Evolutionary conservation across 2,888 invertebrate genomes (phyloP).

Genomic region (Brassicogethes aeneus): DNA sequence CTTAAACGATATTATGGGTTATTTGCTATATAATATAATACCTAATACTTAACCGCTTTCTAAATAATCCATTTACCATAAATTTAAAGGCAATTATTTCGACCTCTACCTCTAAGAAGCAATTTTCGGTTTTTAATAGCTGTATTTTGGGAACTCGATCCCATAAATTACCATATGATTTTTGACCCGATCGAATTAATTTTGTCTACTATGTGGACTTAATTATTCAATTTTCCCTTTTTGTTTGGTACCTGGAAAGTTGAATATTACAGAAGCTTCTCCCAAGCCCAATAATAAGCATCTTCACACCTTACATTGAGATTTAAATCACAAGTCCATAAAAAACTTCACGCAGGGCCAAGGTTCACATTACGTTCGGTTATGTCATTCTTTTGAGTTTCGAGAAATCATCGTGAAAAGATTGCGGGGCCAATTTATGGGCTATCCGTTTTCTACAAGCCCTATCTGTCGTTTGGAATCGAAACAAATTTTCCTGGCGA

Average conservation of each 20-base stretch:
- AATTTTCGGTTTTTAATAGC: conserved; percentile 22
- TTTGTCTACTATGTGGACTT: not conserved
- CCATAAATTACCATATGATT: conserved; percentile 15
- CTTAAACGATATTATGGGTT: conserved; percentile 14
- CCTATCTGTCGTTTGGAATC: conserved; percentile 17
- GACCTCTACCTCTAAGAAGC: conserved; percentile 19
- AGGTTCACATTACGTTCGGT: not conserved
- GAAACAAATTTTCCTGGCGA: conserved; percentile 20
- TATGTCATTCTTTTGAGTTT: conserved; percentile 4
- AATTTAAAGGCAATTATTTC: conserved; percentile 26
- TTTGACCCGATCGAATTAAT: not conserved
- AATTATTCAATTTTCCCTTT: not conserved
- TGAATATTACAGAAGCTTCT: not conserved
- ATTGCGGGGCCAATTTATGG: conserved; percentile 13
- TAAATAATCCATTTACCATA: conserved; percentile 31
- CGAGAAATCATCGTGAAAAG: conserved; percentile 19
- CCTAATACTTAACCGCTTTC: conserved; percentile 29
- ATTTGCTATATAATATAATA: conserved; percentile 28
- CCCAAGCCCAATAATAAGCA: not conserved
- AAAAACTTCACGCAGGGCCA: not conserved
- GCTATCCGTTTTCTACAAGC: conserved; percentile 16
- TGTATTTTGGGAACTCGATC: conserved; percentile 19
- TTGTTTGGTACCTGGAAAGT: not conserved
- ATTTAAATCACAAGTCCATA: not conserved
- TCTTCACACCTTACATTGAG: not conserved